phyloP scores from a whole-genome alignment of 2,888 invertebrate genomes.

The Nomada flava region DNA sequence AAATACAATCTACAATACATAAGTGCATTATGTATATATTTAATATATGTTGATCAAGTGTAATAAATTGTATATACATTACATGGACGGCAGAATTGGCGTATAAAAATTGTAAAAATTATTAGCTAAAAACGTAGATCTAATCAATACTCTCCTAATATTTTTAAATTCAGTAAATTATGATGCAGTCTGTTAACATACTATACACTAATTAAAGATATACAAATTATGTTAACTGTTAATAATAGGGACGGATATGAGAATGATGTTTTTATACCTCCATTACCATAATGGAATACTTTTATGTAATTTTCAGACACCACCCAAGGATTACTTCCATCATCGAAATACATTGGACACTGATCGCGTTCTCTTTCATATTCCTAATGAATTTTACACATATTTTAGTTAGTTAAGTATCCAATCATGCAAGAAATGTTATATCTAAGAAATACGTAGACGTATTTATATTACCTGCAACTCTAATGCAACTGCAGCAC shows the following conservation, averaged over 20 bases:
- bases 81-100: constrained; percentile 37
- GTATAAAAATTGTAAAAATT: not conserved
- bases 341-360: constrained; percentile 99
- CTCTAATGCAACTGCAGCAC: constrained; percentile 95
- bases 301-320: constrained; percentile 90
- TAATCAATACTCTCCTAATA: constrained; percentile 19
- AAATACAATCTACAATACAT: constrained; percentile 33
- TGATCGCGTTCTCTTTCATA: constrained; percentile 90
- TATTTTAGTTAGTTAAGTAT: constrained; percentile 6
- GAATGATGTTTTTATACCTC: constrained; percentile 12
- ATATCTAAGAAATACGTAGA: not conserved
- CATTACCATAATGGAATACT: constrained; percentile 88
- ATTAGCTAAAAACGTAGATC: constrained; percentile 9
- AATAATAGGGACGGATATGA: constrained; percentile 21
- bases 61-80: constrained; percentile 48
- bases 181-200: constrained; percentile 1
- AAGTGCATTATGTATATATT: constrained; percentile 16
- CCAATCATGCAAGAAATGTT: not conserved
- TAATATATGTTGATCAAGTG: constrained; percentile 12
- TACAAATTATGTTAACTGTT: constrained; percentile 6
- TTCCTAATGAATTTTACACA: constrained; percentile 72
- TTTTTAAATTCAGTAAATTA: not conserved
- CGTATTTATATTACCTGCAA: constrained; percentile 87
- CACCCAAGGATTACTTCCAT: constrained; percentile 94
- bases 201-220: constrained; percentile 6